Conservation (phyloP, 1,140 invertebrate species). For the Gonioctena quinquepunctata region DNA sequence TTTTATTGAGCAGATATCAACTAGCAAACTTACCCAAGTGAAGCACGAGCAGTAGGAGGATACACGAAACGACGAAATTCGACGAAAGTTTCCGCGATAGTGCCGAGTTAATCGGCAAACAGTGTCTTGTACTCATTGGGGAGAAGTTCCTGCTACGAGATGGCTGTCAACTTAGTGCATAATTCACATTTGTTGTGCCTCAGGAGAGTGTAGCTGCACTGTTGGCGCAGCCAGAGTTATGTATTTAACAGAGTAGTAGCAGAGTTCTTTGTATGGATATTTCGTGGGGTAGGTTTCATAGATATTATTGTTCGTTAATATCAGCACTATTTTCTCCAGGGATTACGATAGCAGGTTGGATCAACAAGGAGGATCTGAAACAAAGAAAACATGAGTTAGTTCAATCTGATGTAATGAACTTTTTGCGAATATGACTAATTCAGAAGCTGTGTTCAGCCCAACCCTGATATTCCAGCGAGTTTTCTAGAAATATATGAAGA, state of each 20-base stretch:
- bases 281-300: neutral
- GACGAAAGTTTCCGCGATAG: neutral
- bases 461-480: too few species aligned
- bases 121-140: neutral
- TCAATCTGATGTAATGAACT: too few species aligned
- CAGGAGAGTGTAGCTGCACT: neutral
- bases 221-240: neutral
- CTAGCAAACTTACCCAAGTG: conserved; percentile 2
- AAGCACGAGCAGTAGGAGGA: neutral
- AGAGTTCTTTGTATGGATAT: neutral
- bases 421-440: too few species aligned
- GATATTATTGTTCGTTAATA: neutral
- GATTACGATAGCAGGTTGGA: too few species aligned
- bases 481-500: too few species aligned
- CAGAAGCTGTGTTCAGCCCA: too few species aligned
- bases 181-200: neutral
- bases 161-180: neutral
- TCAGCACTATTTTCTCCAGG: neutral
- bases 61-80: neutral
- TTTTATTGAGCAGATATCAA: too few species aligned
- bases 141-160: neutral
- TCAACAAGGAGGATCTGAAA: neutral
- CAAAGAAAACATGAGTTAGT: too few species aligned
- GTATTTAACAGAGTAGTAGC: neutral
- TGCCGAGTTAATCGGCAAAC: conserved; percentile 7